phyloP scores from a whole-genome alignment of 1,140 invertebrate species.

The Lepidotrigona ventralis region DNA sequence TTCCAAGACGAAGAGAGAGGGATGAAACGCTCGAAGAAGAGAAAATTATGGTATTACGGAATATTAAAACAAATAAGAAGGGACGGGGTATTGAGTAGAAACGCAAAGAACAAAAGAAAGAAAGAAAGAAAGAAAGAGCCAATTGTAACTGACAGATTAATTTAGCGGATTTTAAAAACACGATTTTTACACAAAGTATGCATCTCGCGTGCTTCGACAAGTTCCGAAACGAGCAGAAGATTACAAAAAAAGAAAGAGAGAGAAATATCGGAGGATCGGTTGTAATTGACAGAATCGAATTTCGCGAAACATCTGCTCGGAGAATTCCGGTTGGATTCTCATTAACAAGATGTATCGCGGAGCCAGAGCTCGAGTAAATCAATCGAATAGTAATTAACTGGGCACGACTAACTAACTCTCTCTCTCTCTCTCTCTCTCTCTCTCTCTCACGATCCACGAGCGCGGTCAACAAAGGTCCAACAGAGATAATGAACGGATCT shows the following conservation, averaged over 20 bases:
- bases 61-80: no score
- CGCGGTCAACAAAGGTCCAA: slow-evolving; percentile 47
- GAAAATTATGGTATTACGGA: no score
- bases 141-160: no score
- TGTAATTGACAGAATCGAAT: slow-evolving; percentile 52
- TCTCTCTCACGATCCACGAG: slow-evolving; percentile 41
- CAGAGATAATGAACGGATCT: slow-evolving; percentile 54
- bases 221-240: neutral
- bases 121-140: no score
- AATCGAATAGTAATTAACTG: slow-evolving; percentile 77
- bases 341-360: slow-evolving; percentile 60
- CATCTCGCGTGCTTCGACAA: no score
- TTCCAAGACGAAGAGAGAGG: neutral
- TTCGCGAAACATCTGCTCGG: slow-evolving; percentile 35
- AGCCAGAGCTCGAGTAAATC: slow-evolving; percentile 67
- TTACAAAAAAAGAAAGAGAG: neutral
- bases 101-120: no score
- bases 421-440: neutral
- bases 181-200: no score
- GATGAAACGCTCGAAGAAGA: no score
- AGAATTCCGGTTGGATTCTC: slow-evolving; percentile 54
- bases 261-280: neutral
- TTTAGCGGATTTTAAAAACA: no score
- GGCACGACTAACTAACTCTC: slow-evolving; percentile 57
- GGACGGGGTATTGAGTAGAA: no score